Evolutionary conservation across 1,140 invertebrate species (phyloP), one percentile per base, ranked within the genome.

Genomic region (Hypsibius dujardini): DNA sequence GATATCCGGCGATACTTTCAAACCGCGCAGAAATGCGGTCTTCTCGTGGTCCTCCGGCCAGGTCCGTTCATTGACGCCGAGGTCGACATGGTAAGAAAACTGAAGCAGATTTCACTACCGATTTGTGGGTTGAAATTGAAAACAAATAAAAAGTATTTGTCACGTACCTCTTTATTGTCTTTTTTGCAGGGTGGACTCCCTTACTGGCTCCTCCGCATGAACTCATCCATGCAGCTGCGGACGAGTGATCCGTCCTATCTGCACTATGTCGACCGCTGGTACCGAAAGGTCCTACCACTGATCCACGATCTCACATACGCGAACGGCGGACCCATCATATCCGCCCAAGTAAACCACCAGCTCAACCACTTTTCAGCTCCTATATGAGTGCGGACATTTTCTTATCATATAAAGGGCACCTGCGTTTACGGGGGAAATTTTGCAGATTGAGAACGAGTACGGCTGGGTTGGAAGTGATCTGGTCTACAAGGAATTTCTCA

Each of bases 401-500:
- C n/a, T n/a, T n/a, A n/a, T n/a, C n/a, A n/a, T n/a, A n/a, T n/a
- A n/a, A n/a, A n/a, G n/a, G n/a, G n/a, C n/a, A n/a, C n/a, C n/a
- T n/a, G n/a, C n/a, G n/a, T n/a, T n/a, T n/a, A n/a, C n/a, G n/a
- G n/a, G n/a, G n/a, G n/a, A n/a, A n/a, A n/a, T 14, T 42, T 71
- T 72, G 3, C 71, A 89, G 86, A 84, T 93, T n/a, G 92, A 94
- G 82, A 94, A 95, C 78, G 92, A 95, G 79, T 95, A 93, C 76
- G 92, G 91, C 15, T 45, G 28, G 46, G 69, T 69, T 7, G 71
- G 46, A 2, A 76, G 74, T 59, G 76, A 76, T 71, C 69, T 56
- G 42, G 47, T 72, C 1, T 76, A 75, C 56, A 73, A 56, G 1
- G 45, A 14, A 7, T 28, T 42, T 59, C 59, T 75, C 2, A 40